Conservation (phyloP, 2,888 invertebrate genomes). For the Drosophila histrio region DNA sequence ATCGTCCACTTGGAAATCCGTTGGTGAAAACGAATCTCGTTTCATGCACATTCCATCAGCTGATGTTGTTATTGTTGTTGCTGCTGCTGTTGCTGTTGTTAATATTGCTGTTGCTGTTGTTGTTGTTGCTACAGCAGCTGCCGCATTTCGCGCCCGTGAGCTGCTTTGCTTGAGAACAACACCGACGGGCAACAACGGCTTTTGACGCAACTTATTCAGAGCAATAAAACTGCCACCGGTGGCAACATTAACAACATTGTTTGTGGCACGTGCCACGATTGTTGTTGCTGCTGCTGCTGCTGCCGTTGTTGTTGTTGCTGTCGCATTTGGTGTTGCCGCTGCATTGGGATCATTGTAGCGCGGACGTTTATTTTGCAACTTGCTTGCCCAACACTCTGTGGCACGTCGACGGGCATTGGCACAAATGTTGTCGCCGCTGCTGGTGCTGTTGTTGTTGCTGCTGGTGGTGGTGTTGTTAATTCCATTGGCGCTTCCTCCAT, state of each 20-base stretch:
- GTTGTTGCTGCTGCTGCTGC: background rate
- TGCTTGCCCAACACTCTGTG: conserved; percentile 66
- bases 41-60: conserved; percentile 2
- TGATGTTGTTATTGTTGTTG: conserved; percentile 5
- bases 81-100: conserved; percentile 7
- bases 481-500: background rate
- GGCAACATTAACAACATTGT: conserved; percentile 2
- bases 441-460: conserved; percentile 5
- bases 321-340: background rate
- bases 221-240: conserved; percentile 1
- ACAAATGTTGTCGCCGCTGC: conserved; percentile 57
- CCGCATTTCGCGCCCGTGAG: conserved; percentile 21
- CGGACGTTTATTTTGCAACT: conserved; percentile 65
- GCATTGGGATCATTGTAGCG: conserved; percentile 59
- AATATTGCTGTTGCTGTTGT: background rate
- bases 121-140: conserved; percentile 20
- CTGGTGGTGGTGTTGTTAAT: background rate
- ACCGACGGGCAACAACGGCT: conserved; percentile 24
- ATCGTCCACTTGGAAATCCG: conserved; percentile 76
- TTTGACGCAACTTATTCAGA: conserved; percentile 3
- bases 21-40: conserved; percentile 38
- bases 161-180: conserved; percentile 42
- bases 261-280: background rate
- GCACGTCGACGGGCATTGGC: conserved; percentile 68
- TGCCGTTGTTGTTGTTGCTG: background rate